Evolutionary conservation across 2,797 vertebrate species (phyloP).

Genomic region (Epinephelus coioides): DNA sequence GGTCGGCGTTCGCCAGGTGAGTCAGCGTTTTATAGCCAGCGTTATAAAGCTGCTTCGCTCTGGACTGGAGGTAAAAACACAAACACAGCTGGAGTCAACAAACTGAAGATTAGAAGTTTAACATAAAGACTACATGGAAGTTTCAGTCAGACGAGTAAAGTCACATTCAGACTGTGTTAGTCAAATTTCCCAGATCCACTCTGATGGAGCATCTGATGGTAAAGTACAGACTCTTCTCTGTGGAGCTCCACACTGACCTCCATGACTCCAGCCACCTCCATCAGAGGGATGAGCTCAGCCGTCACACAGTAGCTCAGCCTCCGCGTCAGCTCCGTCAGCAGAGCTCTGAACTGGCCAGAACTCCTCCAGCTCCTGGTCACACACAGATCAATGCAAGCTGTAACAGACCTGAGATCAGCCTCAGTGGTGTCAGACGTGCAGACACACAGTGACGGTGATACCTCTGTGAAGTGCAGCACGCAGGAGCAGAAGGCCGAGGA

Average conservation of each 20-base stretch:
- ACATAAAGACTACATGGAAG: too few relatives aligned
- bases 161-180: too few relatives aligned
- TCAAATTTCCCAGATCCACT: too few relatives aligned
- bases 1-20: slow-evolving; percentile 93
- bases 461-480: slow-evolving; percentile 95
- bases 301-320: slow-evolving; percentile 94
- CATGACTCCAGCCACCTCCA: slow-evolving; percentile 95
- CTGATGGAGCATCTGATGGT: too few relatives aligned
- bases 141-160: too few relatives aligned
- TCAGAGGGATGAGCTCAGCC: slow-evolving; percentile 94
- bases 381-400: too few relatives aligned
- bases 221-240: too few relatives aligned
- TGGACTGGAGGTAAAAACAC: slow-evolving; percentile 78
- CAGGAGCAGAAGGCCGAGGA: slow-evolving; percentile 93
- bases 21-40: slow-evolving; percentile 92
- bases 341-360: slow-evolving; percentile 94
- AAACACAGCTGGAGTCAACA: neutral
- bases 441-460: slow-evolving; percentile 47
- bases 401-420: neutral
- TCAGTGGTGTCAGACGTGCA: neutral
- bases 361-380: slow-evolving; percentile 92
- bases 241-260: slow-evolving; percentile 85
- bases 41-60: slow-evolving; percentile 93
- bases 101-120: neutral
- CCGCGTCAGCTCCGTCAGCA: slow-evolving; percentile 91